Evolutionary conservation across 2,113 vertebrate species (phyloP).

Genomic region (Muscicapa adusta): DNA sequence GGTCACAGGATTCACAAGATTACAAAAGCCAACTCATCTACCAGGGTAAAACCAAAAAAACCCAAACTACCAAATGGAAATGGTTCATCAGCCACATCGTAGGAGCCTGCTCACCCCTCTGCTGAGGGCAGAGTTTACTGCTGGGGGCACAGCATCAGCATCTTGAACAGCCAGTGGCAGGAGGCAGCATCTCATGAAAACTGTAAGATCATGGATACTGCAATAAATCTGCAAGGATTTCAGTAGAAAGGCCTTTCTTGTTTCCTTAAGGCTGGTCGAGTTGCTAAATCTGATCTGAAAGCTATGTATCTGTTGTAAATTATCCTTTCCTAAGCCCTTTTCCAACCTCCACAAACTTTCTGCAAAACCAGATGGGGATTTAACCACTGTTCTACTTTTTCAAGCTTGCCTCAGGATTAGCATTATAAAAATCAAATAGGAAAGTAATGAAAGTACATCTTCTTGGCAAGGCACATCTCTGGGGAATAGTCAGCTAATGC

Average conservation of each 20-base stretch:
- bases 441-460: background rate
- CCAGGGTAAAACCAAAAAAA: background rate
- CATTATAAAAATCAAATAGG: background rate
- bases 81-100: fast-evolving
- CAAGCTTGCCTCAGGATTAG: background rate
- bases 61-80: background rate
- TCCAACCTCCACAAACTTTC: background rate
- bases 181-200: background rate
- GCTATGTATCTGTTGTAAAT: background rate
- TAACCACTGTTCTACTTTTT: background rate
- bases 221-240: background rate
- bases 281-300: background rate
- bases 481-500: background rate
- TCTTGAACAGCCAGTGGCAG: background rate
- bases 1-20: background rate
- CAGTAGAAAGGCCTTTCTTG: background rate
- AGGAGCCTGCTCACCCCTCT: background rate
- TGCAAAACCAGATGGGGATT: background rate
- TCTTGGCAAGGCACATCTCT: background rate
- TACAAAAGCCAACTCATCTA: background rate
- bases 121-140: background rate
- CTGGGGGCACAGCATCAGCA: background rate
- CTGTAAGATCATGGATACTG: background rate
- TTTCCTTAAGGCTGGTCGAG: background rate
- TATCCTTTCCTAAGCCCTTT: background rate